Evolutionary conservation across 2,797 vertebrate genomes (phyloP), one percentile per base, ranked within the genome.

Genomic region (Myotis vivesi): DNA sequence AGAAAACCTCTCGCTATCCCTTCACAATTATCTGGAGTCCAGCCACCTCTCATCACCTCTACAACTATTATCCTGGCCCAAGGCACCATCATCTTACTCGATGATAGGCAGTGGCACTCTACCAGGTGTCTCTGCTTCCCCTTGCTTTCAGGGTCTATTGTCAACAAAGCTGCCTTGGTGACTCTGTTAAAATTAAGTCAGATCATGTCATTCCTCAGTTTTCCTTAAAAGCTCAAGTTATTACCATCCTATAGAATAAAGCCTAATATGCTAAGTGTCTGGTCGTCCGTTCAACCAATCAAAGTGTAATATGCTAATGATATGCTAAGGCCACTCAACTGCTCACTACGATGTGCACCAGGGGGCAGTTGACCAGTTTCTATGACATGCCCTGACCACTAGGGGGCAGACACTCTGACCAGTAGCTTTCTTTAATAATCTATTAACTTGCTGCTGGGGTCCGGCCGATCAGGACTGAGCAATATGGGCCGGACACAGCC

Each of bases 141-240:
- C n/a, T 88, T 53, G 28, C 41, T 66, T 17, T 53, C 22, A 79
- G 0, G 0, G 10, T 44, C 46, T 79, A n/a, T 13, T 71, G 33
- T 76, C 85, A 79, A 55, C 41, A 66, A 1, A 96, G 41, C 10
- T 38, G 33, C n/a, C 33, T 36, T 0, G 22, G 28, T 41, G 64
- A 53, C 12, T n/a, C 41, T 91, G 28, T 66, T 57, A 85, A 91
- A 92, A 77, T 59, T 17, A 72, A 66, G 62, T 53, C 23, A n/a
- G n/a, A 84, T 49, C 38, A 51, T 4, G 2, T 79, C 5, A 62
- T 13, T 76, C 62, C 59, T 72, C 49, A 44, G 38, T 62, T 69
- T 73, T 68, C 72, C 77, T 84, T 75, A 82, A 94, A 89, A 64
- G 46, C 49, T 41, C n/a, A 87, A 71, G 57, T 71, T 44, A 89